Evolutionary conservation across 2,888 invertebrate species (phyloP).

Genomic region (Tipula lateralis): DNA sequence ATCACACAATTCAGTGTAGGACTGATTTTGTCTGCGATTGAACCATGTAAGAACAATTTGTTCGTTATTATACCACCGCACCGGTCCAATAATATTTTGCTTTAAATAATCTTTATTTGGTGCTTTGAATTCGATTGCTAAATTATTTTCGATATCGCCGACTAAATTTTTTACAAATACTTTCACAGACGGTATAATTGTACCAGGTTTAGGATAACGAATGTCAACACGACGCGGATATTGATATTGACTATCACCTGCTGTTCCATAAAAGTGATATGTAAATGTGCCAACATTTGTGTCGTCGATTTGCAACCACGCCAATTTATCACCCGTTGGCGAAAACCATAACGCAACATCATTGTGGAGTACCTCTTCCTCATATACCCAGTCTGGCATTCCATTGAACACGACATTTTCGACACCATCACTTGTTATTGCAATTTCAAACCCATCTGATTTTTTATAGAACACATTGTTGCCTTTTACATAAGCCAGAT

Average conservation of each 20-base stretch:
- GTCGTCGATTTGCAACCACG: conserved; percentile 69
- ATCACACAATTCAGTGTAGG: conserved; percentile 41
- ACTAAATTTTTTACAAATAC: conserved; percentile 49
- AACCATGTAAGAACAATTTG: conserved; percentile 72
- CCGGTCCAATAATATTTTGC: conserved; percentile 64
- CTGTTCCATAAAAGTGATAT: conserved; percentile 63
- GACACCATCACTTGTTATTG: conserved; percentile 59
- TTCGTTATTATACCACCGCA: conserved; percentile 67
- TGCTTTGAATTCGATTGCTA: conserved; percentile 50
- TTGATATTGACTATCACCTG: conserved; percentile 55
- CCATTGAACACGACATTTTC: conserved; percentile 71
- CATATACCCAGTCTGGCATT: conserved; percentile 89
- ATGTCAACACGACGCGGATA: conserved; percentile 63
- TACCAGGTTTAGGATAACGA: conserved; percentile 60
- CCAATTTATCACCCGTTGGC: conserved; percentile 60
- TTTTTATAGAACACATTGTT: conserved; percentile 60
- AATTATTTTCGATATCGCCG: conserved; percentile 39
- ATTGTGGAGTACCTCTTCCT: conserved; percentile 75
- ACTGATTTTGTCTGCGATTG: conserved; percentile 75
- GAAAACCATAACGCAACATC: conserved; percentile 78
- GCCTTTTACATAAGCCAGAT: conserved; percentile 59
- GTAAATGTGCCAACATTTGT: conserved; percentile 59
- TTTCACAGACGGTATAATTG: conserved; percentile 50
- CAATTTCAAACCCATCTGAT: conserved; percentile 43
- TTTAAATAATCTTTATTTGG: conserved; percentile 54